A percentile compares a stretch with the other conserved stretches of the same genome.
These are phyloP conservation scores for Thecophora atra DNA, from an alignment of 2,888 invertebrate genomes.

Conservation along the genomic window DNA sequence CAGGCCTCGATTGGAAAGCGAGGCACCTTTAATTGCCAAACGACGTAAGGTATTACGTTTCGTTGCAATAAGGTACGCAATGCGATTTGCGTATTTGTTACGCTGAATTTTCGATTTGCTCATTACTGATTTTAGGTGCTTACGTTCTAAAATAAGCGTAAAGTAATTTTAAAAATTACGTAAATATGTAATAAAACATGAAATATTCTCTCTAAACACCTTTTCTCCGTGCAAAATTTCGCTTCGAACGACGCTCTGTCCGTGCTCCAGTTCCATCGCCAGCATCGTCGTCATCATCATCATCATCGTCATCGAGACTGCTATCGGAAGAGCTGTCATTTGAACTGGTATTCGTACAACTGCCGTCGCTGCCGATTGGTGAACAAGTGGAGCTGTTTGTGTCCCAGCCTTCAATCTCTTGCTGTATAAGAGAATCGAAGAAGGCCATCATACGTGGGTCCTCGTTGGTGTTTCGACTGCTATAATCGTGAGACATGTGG, in stretches of 20 bases:
- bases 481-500: slow-evolving; percentile 88
- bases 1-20: slow-evolving; percentile 54
- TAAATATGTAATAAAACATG: background rate
- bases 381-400: slow-evolving; percentile 68
- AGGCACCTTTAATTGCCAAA: slow-evolving; percentile 70
- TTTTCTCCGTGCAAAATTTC: slow-evolving; percentile 41
- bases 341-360: slow-evolving; percentile 41
- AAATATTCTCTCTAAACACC: slow-evolving; percentile 12
- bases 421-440: slow-evolving; percentile 91
- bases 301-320: slow-evolving; percentile 44
- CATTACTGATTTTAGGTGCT: slow-evolving; percentile 65
- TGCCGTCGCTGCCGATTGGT: slow-evolving; percentile 49
- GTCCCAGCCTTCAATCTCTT: slow-evolving; percentile 85
- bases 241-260: slow-evolving; percentile 37
- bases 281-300: slow-evolving; percentile 40
- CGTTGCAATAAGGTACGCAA: slow-evolving; percentile 78
- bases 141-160: slow-evolving; percentile 57
- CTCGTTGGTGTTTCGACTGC: slow-evolving; percentile 86
- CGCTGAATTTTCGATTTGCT: slow-evolving; percentile 63
- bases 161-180: slow-evolving; percentile 1
- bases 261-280: slow-evolving; percentile 32
- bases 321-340: slow-evolving; percentile 45
- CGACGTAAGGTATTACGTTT: slow-evolving; percentile 75
- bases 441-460: slow-evolving; percentile 97
- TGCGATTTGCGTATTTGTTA: slow-evolving; percentile 72